Base-by-base conservation (phyloP, 2,888 invertebrate genomes). In the Ectemnius cavifrons region DNA sequence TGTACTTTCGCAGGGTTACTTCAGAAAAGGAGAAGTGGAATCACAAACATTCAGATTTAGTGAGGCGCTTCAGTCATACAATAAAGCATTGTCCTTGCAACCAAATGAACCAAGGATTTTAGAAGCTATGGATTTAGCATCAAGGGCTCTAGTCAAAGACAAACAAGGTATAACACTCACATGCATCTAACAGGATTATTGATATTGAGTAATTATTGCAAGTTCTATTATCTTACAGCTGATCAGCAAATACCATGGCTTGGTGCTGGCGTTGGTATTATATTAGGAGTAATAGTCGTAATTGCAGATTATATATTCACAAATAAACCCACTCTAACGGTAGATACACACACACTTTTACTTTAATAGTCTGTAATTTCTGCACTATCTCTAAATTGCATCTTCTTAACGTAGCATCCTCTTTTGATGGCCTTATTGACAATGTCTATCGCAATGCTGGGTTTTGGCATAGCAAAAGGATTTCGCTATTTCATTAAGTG, bases 211-310 rank as follows among this genome's bases (percentile, higher is more conserved):
- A 27, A 63, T 56, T 68, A 60, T 6, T 68, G 64, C 68, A 27
- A 75, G 16, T 8, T 60, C 1, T 20, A 65, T 67, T 73, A 66
- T 70, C 78, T 92, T 92, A 71, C 90, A 95, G 95, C 93, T 78
- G 94, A 94, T 88, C 93, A 94, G 85, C 95, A 95, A 88, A 92
- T 94, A 73, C 94, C 95, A 59, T 96, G 95, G 95, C 91, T 96
- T 56, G 95, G 95, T 77, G 94, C 95, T 74, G 95, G 95, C 63
- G 91, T 95, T 81, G 96, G 96, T 8, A 93, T 96, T 68, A 93
- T 95, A 74, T 85, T 95, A 73, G 95, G 95, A 37, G 95, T 95
- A 76, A 91, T 92, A 63, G 92, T 96, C 78, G 94, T 95, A 66
- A 92, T 95, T 78, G 92, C 94, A 71, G 96, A 96, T 90, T 94